Evolutionary conservation across 2,113 vertebrate species (phyloP).

Genomic region (Phasianus colchicus): DNA sequence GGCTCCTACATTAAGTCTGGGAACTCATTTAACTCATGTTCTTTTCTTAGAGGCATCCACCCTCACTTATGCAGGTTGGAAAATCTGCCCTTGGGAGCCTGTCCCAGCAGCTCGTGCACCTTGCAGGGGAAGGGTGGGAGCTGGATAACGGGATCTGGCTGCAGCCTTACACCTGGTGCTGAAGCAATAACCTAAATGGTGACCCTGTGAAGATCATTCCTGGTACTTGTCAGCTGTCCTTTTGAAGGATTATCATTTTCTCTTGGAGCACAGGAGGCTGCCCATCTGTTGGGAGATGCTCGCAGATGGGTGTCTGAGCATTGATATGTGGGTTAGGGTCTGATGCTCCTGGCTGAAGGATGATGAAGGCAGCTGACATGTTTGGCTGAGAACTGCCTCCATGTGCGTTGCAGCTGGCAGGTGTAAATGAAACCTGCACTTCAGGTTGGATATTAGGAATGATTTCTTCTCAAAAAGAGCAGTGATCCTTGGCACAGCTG

Average conservation of each 20-base stretch:
- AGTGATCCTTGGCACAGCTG: no score
- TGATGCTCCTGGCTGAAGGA: conserved; percentile 9
- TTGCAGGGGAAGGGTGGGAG: neutral
- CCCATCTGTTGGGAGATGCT: conserved; percentile 57
- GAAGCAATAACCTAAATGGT: neutral
- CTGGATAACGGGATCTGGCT: accelerated
- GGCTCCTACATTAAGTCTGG: neutral
- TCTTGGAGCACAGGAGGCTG: conserved; percentile 37
- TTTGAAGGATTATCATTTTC: conserved; percentile 36
- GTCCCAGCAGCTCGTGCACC: neutral
- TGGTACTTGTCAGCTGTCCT: conserved; percentile 20
- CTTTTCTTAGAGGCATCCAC: neutral
- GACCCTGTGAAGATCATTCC: neutral
- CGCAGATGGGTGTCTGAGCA: conserved; percentile 45
- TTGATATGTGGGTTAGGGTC: neutral
- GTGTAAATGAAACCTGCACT: neutral
- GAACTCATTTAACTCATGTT: neutral
- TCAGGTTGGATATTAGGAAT: no score
- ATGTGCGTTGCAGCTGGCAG: neutral
- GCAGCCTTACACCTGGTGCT: neutral
- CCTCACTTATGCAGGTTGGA: neutral
- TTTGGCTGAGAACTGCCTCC: neutral
- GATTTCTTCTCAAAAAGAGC: no score
- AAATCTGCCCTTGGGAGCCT: neutral
- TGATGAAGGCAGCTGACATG: conserved; percentile 28